Percentiles rank a stretch among this genome's conserved stretches.
These are phyloP conservation scores for Todiramphus chloris DNA, from an alignment of 2,113 vertebrate genomes.

Conservation along the genomic window DNA sequence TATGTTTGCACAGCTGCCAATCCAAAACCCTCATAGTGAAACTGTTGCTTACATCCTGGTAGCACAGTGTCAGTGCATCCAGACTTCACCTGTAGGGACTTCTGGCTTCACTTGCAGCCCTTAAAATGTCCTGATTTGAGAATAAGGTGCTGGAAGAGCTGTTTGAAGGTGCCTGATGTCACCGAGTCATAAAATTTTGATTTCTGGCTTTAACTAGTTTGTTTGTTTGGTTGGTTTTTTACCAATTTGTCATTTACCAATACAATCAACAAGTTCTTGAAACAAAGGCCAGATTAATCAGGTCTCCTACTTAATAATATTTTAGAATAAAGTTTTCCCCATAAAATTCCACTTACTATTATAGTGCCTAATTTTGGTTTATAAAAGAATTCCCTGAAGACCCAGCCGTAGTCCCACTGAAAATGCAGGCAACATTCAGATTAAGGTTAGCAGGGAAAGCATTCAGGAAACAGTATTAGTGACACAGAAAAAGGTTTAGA, in stretches of 20 bases:
- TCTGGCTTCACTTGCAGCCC: background rate
- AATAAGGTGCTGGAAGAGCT: background rate
- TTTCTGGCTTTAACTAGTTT: background rate
- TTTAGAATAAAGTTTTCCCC: background rate
- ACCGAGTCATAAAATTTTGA: background rate
- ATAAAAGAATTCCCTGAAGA: background rate
- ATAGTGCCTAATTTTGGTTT: background rate
- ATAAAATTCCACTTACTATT: background rate
- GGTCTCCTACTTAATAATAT: background rate
- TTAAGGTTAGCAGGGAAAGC: slow-evolving; percentile 13
- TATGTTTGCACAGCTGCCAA: background rate
- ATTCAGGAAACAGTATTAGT: background rate
- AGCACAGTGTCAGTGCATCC: rapidly evolving
- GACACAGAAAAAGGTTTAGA: background rate
- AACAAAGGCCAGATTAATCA: background rate
- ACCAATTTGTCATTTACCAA: background rate
- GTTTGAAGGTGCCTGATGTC: background rate
- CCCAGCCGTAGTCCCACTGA: background rate
- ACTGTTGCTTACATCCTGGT: background rate
- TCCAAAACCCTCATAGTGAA: background rate
- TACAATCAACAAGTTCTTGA: background rate
- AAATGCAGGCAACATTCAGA: background rate
- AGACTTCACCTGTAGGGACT: background rate
- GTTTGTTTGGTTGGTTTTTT: background rate
- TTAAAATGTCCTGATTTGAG: background rate